phyloP scores from a whole-genome alignment of 2,113 vertebrate genomes.

The Petaurus breviceps region DNA sequence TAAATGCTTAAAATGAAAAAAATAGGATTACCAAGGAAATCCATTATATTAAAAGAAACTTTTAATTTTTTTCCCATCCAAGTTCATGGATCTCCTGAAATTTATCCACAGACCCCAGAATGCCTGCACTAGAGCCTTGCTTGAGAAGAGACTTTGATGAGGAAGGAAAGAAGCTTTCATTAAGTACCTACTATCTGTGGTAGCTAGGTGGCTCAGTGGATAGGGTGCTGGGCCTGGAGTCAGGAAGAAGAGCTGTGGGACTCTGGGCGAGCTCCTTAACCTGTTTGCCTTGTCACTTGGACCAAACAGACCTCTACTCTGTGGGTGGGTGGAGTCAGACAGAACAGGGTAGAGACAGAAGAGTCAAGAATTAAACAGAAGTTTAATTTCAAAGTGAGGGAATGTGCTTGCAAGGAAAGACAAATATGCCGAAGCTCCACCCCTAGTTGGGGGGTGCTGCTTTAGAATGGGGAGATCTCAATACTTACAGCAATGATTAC shows the following conservation, averaged over 20 bases:
- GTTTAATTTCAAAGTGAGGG: no score
- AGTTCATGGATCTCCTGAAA: background rate
- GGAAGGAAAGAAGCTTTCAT: background rate
- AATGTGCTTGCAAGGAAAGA: no score
- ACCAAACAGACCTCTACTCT: no score
- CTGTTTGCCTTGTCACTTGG: background rate
- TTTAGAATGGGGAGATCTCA: no score
- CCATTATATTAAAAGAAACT: background rate
- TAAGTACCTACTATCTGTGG: background rate
- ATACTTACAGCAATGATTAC: no score
- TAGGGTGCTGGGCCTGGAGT: background rate
- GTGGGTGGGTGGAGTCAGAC: no score
- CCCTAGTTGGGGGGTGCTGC: no score
- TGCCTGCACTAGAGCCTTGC: background rate
- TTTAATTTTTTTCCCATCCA: background rate
- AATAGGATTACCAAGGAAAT: background rate
- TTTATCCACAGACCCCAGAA: background rate
- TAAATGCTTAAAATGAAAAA: background rate
- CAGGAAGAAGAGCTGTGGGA: background rate
- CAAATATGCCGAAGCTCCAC: no score
- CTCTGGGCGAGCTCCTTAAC: background rate
- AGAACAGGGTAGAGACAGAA: no score
- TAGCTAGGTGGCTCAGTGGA: background rate
- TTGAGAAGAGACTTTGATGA: background rate
- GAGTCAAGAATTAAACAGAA: no score